These are phyloP conservation scores for Cyprinus carpio DNA, from an alignment of 2,113 vertebrate species.

Conservation along the genomic window DNA sequence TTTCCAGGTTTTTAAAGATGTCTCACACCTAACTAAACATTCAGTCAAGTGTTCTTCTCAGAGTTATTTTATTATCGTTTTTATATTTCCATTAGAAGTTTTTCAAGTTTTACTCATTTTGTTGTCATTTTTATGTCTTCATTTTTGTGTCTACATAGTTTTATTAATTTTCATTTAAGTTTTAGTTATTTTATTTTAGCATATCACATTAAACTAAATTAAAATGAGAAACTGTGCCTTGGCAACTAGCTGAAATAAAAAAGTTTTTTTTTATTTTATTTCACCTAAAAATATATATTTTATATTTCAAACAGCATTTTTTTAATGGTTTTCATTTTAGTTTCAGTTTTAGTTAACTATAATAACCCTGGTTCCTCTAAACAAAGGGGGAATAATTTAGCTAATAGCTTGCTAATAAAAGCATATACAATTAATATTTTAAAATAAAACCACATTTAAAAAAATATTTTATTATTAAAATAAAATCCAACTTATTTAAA, in stretches of 20 bases:
- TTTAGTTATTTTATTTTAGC: not conserved
- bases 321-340: not conserved
- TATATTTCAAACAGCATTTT: too few species aligned
- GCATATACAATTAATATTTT: too few species aligned
- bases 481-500: not conserved
- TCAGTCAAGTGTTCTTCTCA: slow-evolving; percentile 15
- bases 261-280: too few species aligned
- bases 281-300: too few species aligned
- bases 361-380: not conserved
- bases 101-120: too few species aligned
- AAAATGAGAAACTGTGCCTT: not conserved
- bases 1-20: slow-evolving; percentile 23
- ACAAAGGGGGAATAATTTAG: not conserved
- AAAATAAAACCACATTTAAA: too few species aligned
- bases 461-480: not conserved
- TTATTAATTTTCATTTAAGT: too few species aligned
- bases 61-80: not conserved
- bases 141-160: too few species aligned
- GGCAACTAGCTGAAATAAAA: too few species aligned
- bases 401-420: too few species aligned
- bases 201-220: not conserved
- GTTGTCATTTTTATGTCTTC: too few species aligned
- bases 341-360: not conserved
- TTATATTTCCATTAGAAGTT: not conserved
- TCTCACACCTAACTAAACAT: slow-evolving; percentile 15